Evolutionary conservation across 1,140 invertebrate genomes (phyloP).

Genomic region (Pseudomyrmex sp.): DNA sequence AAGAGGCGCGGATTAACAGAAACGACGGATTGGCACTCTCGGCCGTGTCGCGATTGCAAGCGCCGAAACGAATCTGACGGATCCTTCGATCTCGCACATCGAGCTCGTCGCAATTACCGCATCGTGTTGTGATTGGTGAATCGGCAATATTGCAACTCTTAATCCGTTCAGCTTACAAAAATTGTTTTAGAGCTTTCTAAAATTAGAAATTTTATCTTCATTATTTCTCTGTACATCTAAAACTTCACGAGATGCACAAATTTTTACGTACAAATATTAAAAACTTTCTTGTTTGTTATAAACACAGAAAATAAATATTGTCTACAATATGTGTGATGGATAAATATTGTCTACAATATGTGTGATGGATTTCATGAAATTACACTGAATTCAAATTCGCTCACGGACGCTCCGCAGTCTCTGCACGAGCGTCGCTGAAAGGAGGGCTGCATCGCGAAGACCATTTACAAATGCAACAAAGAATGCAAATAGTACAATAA

Average conservation of each 20-base stretch:
- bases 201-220: neutral
- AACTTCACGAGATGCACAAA: neutral
- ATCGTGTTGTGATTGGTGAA: neutral
- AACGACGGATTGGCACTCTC: conserved; percentile 20
- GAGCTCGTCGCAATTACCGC: neutral
- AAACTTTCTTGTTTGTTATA: neutral
- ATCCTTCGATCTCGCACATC: neutral
- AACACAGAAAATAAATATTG: no score
- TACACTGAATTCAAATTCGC: neutral
- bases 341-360: neutral
- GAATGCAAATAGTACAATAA: conserved; percentile 53
- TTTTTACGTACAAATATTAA: neutral
- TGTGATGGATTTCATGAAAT: neutral
- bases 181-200: neutral
- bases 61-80: neutral
- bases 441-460: neutral
- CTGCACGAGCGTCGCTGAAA: neutral
- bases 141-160: no score
- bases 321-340: no score
- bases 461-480: conserved; percentile 14
- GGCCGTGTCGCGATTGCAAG: neutral
- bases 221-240: neutral
- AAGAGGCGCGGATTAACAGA: conserved; percentile 35
- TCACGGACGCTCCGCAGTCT: neutral
- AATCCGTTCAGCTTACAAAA: neutral